Evolutionary conservation across 2,888 invertebrate genomes (phyloP), one percentile per base, ranked within the genome.

Genomic region (Odontocolon sp.): DNA sequence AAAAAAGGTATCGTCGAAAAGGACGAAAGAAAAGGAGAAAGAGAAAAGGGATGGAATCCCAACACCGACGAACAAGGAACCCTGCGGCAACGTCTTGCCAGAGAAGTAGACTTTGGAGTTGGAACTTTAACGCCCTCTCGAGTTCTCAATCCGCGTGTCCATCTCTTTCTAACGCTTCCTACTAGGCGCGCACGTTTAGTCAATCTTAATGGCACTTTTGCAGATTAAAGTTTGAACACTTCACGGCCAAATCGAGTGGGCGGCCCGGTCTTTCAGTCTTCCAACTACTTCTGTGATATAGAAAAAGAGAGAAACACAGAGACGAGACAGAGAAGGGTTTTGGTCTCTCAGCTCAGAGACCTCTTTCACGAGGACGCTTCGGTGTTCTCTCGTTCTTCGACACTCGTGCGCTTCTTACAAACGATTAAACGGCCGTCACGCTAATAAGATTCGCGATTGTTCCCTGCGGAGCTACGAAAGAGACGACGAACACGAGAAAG

Each of bases 41-140:
- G 77, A 77, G 76, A 82, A 78, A 80, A 73, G 66, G 80, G 57
- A 66, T 33, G 38, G 77, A n/a, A n/a, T n/a, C n/a, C n/a, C n/a
- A n/a, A n/a, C n/a, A n/a, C n/a, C 64, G 72, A 67, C 50, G 67
- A 45, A 74, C 66, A 61, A 71, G 74, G 70, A 76, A 31, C 68
- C 63, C 54, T 45, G 71, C 64, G 64, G 71, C 67, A 47, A 67
- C 42, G 67, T 72, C 77, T 77, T 61, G 18, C 40, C 47, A n/a
- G 61, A 18, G 59, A 74, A 87, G 86, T 81, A 87, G 87, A 88
- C 86, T 88, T 87, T 85, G 85, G 85, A 88, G 88, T 88, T 77
- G 79, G 82, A 88, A 88, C 87, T 88, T 87, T 84, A n/a, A 81
- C 82, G 82, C 82, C 82, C 79, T 77, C 63, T 36, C 72, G 77